phyloP scores from a whole-genome alignment of 2,888 invertebrate genomes.

The Synergus laeviventris region DNA sequence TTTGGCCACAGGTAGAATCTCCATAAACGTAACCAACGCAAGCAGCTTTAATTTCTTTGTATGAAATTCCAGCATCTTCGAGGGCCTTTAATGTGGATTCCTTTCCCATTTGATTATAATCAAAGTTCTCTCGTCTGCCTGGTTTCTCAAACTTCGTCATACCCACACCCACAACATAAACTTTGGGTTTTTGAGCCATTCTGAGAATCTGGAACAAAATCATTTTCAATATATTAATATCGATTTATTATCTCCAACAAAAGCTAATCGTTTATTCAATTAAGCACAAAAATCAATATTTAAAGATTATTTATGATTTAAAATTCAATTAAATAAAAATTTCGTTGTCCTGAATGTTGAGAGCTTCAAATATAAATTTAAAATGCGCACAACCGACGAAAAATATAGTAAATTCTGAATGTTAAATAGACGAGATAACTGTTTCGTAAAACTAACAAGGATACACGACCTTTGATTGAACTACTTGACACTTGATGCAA shows the following conservation, averaged over 20 bases:
- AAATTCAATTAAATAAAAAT: too few relatives aligned
- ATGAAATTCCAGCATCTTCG: constrained; percentile 87
- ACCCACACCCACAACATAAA: constrained; percentile 96
- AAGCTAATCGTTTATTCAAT: too few relatives aligned
- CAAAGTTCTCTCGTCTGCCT: constrained; percentile 85
- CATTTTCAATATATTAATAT: constrained; percentile 13
- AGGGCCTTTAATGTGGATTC: constrained; percentile 94
- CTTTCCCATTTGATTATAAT: constrained; percentile 96
- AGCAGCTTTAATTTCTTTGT: constrained; percentile 90
- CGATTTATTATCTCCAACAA: neutral
- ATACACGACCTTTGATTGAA: neutral
- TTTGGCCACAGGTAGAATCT: constrained; percentile 96
- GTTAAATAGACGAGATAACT: neutral
- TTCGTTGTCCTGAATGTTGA: too few relatives aligned
- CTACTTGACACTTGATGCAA: neutral
- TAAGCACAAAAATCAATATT: too few relatives aligned
- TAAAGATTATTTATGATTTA: too few relatives aligned
- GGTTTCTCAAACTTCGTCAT: constrained; percentile 99
- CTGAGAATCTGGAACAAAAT: constrained; percentile 45
- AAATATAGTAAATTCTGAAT: neutral
- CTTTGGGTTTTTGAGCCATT: constrained; percentile 75
- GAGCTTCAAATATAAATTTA: too few relatives aligned
- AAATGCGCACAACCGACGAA: neutral
- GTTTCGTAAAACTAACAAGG: neutral
- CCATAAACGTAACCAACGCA: constrained; percentile 96